These are phyloP conservation scores for Enteromius paludinosus DNA, from an alignment of 2,797 vertebrate genomes.

Conservation along the genomic window DNA sequence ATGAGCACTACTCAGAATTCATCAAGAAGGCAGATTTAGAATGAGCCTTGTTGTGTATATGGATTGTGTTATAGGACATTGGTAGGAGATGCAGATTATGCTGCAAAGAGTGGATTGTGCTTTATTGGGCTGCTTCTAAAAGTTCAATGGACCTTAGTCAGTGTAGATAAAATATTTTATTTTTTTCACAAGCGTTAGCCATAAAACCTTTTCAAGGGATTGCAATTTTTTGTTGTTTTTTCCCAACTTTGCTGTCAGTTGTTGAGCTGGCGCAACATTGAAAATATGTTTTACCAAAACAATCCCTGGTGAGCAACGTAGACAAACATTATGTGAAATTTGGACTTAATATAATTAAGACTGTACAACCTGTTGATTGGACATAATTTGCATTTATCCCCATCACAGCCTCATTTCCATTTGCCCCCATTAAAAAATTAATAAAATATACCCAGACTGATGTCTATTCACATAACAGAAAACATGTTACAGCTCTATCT, in stretches of 20 bases:
- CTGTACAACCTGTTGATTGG: background rate
- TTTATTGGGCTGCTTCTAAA: background rate
- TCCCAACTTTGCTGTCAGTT: background rate
- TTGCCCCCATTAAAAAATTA: background rate
- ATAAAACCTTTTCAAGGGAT: background rate
- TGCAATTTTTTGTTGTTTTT: background rate
- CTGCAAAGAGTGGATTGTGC: conserved; percentile 11
- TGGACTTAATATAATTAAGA: background rate
- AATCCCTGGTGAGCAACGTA: background rate
- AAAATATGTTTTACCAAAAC: conserved; percentile 3
- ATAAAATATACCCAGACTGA: background rate
- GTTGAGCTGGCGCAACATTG: background rate
- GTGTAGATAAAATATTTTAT: background rate
- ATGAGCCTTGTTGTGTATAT: background rate
- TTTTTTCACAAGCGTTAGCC: background rate
- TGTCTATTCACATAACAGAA: background rate
- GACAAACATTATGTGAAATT: background rate
- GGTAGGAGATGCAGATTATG: background rate
- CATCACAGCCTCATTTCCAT: background rate
- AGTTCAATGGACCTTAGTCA: background rate
- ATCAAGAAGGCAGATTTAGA: background rate
- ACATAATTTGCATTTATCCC: background rate
- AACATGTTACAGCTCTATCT: background rate
- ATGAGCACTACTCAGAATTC: background rate
- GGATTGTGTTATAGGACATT: background rate